These are phyloP conservation scores for Cotesia vestalis DNA, from an alignment of 1,140 invertebrate species.

Conservation along the genomic window DNA sequence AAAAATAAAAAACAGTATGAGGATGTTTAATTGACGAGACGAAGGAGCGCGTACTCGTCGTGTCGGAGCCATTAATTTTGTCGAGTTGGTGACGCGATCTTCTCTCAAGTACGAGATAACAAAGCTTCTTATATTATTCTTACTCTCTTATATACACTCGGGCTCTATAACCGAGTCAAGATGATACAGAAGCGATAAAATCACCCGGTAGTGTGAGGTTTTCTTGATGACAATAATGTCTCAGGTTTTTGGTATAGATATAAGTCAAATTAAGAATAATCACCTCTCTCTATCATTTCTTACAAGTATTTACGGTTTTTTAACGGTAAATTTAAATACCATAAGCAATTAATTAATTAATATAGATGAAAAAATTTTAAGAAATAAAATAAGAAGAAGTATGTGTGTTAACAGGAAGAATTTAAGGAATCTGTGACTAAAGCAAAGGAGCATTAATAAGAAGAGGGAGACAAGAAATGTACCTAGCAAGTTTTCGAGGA, in stretches of 20 bases:
- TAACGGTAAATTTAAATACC: too few relatives aligned
- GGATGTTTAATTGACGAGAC: slow-evolving; percentile 27
- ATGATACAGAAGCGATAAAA: slow-evolving; percentile 64
- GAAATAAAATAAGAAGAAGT: neutral
- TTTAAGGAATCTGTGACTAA: neutral
- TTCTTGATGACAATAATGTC: slow-evolving; percentile 11
- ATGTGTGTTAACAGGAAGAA: neutral
- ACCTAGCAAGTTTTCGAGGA: slow-evolving; percentile 57
- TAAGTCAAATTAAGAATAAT: neutral
- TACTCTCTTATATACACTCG: neutral
- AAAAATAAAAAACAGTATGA: slow-evolving; percentile 9
- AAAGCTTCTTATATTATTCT: slow-evolving; percentile 54
- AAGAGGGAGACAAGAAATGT: slow-evolving; percentile 34
- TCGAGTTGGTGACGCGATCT: slow-evolving; percentile 46
- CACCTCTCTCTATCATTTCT: neutral
- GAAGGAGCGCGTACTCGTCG: slow-evolving; percentile 23
- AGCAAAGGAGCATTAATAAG: neutral
- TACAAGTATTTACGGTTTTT: too few relatives aligned
- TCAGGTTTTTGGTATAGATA: neutral
- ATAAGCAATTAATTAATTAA: neutral
- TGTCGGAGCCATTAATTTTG: slow-evolving; percentile 58
- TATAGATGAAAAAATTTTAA: neutral
- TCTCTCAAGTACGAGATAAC: slow-evolving; percentile 57
- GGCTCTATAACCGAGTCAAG: slow-evolving; percentile 53
- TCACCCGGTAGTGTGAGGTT: slow-evolving; percentile 49